phyloP scores from a whole-genome alignment of 2,797 vertebrate species.

The Sitta carolinensis region DNA sequence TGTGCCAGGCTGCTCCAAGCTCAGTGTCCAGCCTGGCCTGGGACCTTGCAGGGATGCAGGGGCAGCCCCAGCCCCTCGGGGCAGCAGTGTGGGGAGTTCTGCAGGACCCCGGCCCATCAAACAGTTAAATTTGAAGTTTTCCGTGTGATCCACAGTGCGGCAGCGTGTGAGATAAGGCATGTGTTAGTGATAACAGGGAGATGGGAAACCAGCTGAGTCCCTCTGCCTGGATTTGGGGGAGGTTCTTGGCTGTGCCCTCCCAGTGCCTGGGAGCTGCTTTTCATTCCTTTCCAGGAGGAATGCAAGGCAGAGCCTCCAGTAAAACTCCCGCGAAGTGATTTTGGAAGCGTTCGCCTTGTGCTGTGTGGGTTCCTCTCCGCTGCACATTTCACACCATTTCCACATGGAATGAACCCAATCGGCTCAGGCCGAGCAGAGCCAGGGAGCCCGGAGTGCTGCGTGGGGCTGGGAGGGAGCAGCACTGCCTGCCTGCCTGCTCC shows the following conservation, averaged over 20 bases:
- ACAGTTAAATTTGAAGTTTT: conserved; percentile 49
- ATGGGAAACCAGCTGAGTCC: conserved; percentile 48
- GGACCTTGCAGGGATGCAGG: neutral
- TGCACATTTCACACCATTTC: conserved; percentile 53
- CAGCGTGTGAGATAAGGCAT: conserved; percentile 28
- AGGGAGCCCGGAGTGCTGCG: neutral
- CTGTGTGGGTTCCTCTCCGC: conserved; percentile 31
- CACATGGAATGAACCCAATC: conserved; percentile 66
- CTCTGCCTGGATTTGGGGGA: conserved; percentile 9
- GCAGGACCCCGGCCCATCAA: neutral
- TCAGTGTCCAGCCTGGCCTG: neutral
- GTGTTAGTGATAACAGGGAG: conserved; percentile 51
- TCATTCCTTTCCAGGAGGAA: conserved; percentile 49
- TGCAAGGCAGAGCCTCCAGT: neutral
- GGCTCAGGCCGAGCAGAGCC: conserved; percentile 7
- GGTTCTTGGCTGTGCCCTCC: conserved; percentile 58
- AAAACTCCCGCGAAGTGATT: conserved; percentile 60
- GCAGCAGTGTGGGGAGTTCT: neutral
- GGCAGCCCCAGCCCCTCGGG: neutral
- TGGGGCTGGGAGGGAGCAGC: neutral
- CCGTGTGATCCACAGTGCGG: conserved; percentile 32
- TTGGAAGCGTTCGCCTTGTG: conserved; percentile 55
- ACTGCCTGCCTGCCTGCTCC: conserved; percentile 24
- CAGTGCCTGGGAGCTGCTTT: conserved; percentile 57
- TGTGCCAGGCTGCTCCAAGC: neutral